Percentiles rank a stretch among this genome's conserved stretches.
Evolutionary conservation across 2,797 vertebrate genomes (phyloP).

Genomic region (Sorex maritimensis): DNA sequence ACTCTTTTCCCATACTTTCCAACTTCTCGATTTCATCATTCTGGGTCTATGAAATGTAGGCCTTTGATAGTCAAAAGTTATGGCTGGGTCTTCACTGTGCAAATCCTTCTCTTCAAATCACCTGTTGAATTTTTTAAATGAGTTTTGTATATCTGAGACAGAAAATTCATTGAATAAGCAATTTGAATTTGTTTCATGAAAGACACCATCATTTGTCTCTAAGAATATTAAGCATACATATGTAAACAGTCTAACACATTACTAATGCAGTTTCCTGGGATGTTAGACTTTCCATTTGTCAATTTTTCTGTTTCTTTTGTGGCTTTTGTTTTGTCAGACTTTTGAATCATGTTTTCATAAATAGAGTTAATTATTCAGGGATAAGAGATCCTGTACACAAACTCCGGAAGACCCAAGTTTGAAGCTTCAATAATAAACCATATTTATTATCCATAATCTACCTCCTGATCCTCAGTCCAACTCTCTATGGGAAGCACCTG

Average conservation of each 20-base stretch:
- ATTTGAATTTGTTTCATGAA: not conserved
- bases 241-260: not conserved
- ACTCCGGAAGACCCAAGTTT: too few species aligned
- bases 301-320: not conserved
- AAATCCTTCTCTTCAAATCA: not conserved
- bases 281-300: slow-evolving; percentile 8
- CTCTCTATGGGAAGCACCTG: not conserved
- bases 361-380: not conserved
- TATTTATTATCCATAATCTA: not conserved
- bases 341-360: not conserved
- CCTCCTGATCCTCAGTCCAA: not conserved
- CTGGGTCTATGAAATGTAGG: not conserved
- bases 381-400: too few species aligned
- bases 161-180: not conserved
- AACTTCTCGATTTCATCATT: not conserved
- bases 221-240: not conserved
- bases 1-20: not conserved
- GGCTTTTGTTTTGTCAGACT: not conserved
- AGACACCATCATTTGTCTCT: not conserved
- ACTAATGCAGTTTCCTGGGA: not conserved
- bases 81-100: not conserved
- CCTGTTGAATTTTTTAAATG: not conserved
- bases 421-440: not conserved
- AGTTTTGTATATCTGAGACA: not conserved
- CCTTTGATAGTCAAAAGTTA: not conserved